These are phyloP conservation scores for Clarias pachynema DNA, from an alignment of 2,797 vertebrate species.

Conservation along the genomic window DNA sequence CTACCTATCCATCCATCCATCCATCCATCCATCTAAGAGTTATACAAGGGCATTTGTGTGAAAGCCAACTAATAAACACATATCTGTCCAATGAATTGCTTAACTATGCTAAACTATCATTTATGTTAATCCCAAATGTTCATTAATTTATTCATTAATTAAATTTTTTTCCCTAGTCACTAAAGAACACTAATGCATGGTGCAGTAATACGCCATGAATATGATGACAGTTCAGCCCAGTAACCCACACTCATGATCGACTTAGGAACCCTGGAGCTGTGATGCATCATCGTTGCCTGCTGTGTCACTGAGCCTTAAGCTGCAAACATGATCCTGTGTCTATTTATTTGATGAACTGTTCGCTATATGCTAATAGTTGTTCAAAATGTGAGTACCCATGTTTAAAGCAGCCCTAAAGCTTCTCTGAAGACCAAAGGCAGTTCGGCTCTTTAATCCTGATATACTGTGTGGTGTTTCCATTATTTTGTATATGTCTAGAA, in stretches of 20 bases:
- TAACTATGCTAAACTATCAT: background rate
- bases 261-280: background rate
- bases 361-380: slow-evolving; percentile 15
- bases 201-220: background rate
- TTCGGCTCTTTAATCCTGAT: slow-evolving; percentile 63
- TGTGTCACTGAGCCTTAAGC: slow-evolving; percentile 16
- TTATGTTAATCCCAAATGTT: background rate
- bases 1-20: background rate
- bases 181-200: background rate
- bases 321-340: slow-evolving; percentile 11
- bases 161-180: background rate
- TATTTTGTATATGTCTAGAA: slow-evolving; percentile 73
- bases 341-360: slow-evolving; percentile 27
- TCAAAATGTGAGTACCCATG: slow-evolving; percentile 6
- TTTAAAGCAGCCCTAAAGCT: slow-evolving; percentile 55
- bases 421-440: slow-evolving; percentile 63
- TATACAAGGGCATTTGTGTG: background rate
- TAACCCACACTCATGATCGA: background rate
- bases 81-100: background rate
- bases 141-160: background rate
- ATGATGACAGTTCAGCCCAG: background rate
- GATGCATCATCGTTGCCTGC: background rate
- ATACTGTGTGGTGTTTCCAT: slow-evolving; percentile 75
- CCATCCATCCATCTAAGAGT: background rate
- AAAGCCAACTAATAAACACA: background rate